These are phyloP conservation scores for Ginglymostoma cirratum DNA, from an alignment of 2,113 vertebrate species.

Conservation along the genomic window DNA sequence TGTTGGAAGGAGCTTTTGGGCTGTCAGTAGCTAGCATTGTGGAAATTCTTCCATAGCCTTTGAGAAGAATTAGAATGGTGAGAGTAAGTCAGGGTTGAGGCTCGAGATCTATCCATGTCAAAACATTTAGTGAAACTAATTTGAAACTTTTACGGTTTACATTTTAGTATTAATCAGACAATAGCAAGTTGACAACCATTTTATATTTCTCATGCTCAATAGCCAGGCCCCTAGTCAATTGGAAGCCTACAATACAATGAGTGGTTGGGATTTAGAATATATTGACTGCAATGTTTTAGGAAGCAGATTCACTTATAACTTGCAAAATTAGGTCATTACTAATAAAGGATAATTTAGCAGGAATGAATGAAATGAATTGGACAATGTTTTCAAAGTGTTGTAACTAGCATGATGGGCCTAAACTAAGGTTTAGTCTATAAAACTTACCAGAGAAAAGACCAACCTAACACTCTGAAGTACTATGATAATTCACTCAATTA, in stretches of 20 bases:
- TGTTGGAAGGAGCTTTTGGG: not conserved
- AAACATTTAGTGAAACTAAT: not conserved
- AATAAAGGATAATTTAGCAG: too few relatives aligned
- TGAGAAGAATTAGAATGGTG: not conserved
- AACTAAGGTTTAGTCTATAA: not conserved
- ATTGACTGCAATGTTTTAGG: too few relatives aligned
- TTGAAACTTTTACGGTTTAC: not conserved
- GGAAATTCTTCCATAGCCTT: not conserved
- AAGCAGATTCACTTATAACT: too few relatives aligned
- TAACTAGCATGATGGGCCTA: too few relatives aligned
- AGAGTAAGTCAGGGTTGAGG: not conserved
- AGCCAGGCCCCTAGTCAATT: not conserved
- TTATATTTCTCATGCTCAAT: not conserved
- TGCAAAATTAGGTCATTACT: too few relatives aligned
- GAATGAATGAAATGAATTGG: too few relatives aligned
- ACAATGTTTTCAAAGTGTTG: too few relatives aligned
- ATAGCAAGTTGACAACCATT: not conserved
- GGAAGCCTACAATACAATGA: too few relatives aligned
- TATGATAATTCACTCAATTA: not conserved
- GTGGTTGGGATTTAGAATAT: too few relatives aligned
- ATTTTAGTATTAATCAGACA: not conserved
- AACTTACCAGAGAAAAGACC: not conserved
- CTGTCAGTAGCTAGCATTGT: not conserved
- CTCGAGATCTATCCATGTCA: not conserved
- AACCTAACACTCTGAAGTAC: not conserved